phyloP scores from a whole-genome alignment of 2,888 invertebrate species.

The Agriopis leucophaearia region DNA sequence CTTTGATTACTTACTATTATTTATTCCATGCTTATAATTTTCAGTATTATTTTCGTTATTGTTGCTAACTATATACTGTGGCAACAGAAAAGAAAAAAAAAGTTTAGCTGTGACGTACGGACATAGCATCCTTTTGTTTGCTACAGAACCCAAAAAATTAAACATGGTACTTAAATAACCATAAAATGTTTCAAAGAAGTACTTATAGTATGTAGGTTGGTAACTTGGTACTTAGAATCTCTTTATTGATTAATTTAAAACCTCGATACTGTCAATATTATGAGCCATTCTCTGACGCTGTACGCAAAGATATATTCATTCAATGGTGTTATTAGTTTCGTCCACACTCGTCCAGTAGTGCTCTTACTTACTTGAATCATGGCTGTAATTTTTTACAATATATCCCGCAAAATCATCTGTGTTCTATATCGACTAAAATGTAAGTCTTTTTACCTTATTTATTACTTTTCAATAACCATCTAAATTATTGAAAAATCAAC shows the following conservation, averaged over 20 bases:
- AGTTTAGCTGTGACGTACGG: too few species aligned
- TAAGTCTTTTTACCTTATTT: conserved; percentile 41
- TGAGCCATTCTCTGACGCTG: conserved; percentile 36
- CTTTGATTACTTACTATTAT: too few species aligned
- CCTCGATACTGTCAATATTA: conserved; percentile 45
- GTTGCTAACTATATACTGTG: too few species aligned
- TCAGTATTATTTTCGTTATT: too few species aligned
- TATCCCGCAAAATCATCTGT: conserved; percentile 32
- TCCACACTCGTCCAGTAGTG: conserved; percentile 30
- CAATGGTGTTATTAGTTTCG: conserved; percentile 42
- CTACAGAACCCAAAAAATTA: too few species aligned
- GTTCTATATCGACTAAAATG: conserved; percentile 41
- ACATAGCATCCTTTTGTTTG: too few species aligned
- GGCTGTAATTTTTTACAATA: conserved; percentile 33
- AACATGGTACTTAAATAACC: not conserved
- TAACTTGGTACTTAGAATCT: conserved; percentile 9
- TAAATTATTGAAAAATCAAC: conserved; percentile 43
- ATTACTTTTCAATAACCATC: conserved; percentile 16
- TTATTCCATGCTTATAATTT: too few species aligned
- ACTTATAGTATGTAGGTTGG: not conserved
- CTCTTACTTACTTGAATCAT: conserved; percentile 33
- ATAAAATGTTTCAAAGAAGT: not conserved
- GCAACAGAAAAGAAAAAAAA: too few species aligned
- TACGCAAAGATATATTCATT: conserved; percentile 29
- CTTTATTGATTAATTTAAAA: conserved; percentile 15